phyloP scores from a whole-genome alignment of 2,888 invertebrate genomes.

The Dynastes tityus region DNA sequence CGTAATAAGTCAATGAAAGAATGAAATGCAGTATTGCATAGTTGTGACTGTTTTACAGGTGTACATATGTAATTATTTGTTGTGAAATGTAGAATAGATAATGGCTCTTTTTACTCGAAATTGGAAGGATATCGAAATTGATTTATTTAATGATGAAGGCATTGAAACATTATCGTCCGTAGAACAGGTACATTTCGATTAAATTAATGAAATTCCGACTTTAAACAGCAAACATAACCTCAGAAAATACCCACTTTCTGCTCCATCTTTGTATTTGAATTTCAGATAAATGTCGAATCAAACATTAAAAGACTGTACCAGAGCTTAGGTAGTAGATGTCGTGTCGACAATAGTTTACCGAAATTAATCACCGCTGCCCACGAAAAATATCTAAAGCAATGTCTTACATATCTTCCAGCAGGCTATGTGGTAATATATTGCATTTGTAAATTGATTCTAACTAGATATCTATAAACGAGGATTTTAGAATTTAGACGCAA shows the following conservation, averaged over 20 bases:
- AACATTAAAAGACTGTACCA: constrained; percentile 73
- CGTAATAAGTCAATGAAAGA: too few relatives aligned
- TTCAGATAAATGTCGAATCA: constrained; percentile 75
- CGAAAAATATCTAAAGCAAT: constrained; percentile 78
- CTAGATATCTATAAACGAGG: neutral
- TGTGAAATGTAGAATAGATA: constrained; percentile 26
- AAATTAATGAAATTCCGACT: constrained; percentile 7
- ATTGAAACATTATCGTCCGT: constrained; percentile 74
- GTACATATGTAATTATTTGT: constrained; percentile 4
- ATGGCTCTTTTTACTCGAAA: constrained; percentile 52
- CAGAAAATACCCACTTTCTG: constrained; percentile 15
- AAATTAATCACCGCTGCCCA: constrained; percentile 77
- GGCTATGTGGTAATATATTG: constrained; percentile 77
- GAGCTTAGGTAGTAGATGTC: constrained; percentile 70
- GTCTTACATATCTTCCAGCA: constrained; percentile 78
- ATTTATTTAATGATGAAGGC: constrained; percentile 77
- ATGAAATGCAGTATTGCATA: too few relatives aligned
- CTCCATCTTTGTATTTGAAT: constrained; percentile 35
- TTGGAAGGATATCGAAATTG: constrained; percentile 65
- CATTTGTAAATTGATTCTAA: constrained; percentile 10
- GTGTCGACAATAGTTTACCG: constrained; percentile 75
- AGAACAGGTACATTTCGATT: constrained; percentile 73
- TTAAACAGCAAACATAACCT: constrained; percentile 39
- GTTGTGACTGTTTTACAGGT: too few relatives aligned
- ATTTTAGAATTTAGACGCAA: constrained; percentile 87